Percentiles rank a stretch among this genome's conserved stretches.
phyloP scores from a whole-genome alignment of 2,113 vertebrate species.

The Dipodomys merriami region DNA sequence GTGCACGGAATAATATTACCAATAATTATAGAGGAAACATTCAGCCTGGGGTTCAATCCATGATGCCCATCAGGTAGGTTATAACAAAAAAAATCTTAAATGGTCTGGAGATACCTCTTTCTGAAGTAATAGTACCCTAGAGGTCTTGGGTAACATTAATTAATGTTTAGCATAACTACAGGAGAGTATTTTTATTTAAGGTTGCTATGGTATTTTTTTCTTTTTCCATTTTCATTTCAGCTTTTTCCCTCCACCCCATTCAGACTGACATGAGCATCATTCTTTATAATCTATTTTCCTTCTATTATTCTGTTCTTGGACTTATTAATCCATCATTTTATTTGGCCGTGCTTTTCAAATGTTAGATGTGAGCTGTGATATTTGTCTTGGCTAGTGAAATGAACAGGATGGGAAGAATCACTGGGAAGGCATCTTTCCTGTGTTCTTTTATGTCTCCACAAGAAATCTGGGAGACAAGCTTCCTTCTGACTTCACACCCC shows the following conservation, averaged over 20 bases:
- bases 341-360: constrained; percentile 77
- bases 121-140: constrained; percentile 16
- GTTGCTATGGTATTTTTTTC: constrained; percentile 16
- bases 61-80: constrained; percentile 50
- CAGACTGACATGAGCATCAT: constrained; percentile 29
- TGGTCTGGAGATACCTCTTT: constrained; percentile 49
- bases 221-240: constrained; percentile 43
- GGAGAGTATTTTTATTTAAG: constrained; percentile 39
- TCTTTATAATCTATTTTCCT: constrained; percentile 66
- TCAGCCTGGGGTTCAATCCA: constrained; percentile 54
- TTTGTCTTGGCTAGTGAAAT: constrained; percentile 78
- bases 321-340: constrained; percentile 80
- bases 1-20: constrained; percentile 67
- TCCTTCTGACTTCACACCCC: constrained; percentile 47
- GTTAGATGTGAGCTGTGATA: constrained; percentile 73
- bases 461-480: constrained; percentile 52
- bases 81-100: constrained; percentile 58
- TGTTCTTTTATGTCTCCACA: constrained; percentile 62
- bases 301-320: constrained; percentile 72
- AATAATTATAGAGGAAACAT: constrained; percentile 56
- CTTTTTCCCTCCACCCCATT: neutral
- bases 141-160: constrained; percentile 65
- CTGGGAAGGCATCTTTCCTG: constrained; percentile 56
- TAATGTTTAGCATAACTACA: constrained; percentile 64
- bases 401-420: constrained; percentile 72